These are phyloP conservation scores for Falco peregrinus DNA, from an alignment of 2,797 vertebrate genomes.

Conservation along the genomic window DNA sequence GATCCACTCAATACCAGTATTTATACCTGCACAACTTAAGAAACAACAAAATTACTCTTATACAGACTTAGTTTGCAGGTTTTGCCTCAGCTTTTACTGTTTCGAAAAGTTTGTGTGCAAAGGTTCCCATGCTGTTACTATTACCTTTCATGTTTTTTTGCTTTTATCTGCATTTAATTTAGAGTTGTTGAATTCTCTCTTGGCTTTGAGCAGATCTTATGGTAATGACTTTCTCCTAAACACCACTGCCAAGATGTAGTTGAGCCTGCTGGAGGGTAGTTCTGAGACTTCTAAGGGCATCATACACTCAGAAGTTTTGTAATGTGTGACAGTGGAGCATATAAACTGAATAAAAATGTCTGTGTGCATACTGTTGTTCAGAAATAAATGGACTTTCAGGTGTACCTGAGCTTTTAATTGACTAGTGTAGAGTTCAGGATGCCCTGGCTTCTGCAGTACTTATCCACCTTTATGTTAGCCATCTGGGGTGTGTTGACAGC, in stretches of 20 bases:
- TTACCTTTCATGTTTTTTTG: not conserved
- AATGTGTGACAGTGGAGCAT: not conserved
- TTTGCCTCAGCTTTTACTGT: not conserved
- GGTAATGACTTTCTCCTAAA: not conserved
- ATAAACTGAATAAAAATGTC: not conserved
- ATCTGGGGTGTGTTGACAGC: not conserved
- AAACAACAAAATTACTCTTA: not conserved
- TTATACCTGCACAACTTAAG: not conserved
- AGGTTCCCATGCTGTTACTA: not conserved
- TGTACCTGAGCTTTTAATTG: not conserved
- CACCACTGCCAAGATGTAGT: not conserved
- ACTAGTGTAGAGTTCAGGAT: not conserved
- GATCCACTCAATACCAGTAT: not conserved
- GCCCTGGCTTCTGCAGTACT: not conserved
- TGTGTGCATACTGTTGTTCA: not conserved
- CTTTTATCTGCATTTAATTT: conserved; percentile 32
- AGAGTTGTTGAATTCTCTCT: not conserved
- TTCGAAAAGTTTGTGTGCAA: not conserved
- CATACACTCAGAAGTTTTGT: not conserved
- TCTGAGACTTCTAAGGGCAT: not conserved
- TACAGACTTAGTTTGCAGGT: not conserved
- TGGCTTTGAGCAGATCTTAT: not conserved
- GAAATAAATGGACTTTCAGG: not conserved
- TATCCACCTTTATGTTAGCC: not conserved
- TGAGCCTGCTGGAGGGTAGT: not conserved